Base-by-base conservation (phyloP, 2,797 vertebrate species). In the Balearica regulorum region DNA sequence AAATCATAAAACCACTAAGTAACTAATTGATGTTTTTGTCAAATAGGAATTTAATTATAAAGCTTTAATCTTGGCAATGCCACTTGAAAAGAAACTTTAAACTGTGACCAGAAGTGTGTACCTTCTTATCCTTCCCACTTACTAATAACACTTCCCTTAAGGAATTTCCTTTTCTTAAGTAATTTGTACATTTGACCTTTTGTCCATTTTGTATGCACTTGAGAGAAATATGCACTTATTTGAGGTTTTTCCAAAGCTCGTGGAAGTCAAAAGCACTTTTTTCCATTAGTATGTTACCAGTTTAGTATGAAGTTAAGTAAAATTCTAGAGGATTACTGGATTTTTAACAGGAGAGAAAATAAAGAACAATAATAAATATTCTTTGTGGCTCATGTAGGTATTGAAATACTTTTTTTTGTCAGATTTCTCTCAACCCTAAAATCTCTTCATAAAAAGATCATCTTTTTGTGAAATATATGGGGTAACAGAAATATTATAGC, bases 31-130 rank as follows among this genome's bases (percentile, higher is more conserved):
- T 12, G 53, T 96, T 46, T 96, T 95, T 94, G 72, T 96, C 69
- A 97, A 97, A 95, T 49, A 89, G 19, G 39, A 89, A 96, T 97
- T 97, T 97, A 93, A 94, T 97, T 96, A 96, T 77, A 95, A 96
- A 92, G 48, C 78, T 95, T 93, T 92, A 90, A 96, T 92, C 87
- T 96, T 96, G 92, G 86, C 94, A 97, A 57, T 61, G 28, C 16
- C 62, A 33, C 88, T 95, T 97, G 76, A 97, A 97, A 93, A 25
- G 73, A 95, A 97, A 96, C 64, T 93, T 94, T 80, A 95, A 93
- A 95, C 87, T 94, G 44, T 86, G 87, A 76, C 91, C n/a, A 79
- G 81, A 94, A 96, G 19, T 87, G 66, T 90, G 48, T 73, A 54
- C 88, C 65, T 70, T 93, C 55, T 71, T 94, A 92, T 83, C 44